Conservation (phyloP, 2,113 vertebrate genomes). For the Colossoma macropomum region DNA sequence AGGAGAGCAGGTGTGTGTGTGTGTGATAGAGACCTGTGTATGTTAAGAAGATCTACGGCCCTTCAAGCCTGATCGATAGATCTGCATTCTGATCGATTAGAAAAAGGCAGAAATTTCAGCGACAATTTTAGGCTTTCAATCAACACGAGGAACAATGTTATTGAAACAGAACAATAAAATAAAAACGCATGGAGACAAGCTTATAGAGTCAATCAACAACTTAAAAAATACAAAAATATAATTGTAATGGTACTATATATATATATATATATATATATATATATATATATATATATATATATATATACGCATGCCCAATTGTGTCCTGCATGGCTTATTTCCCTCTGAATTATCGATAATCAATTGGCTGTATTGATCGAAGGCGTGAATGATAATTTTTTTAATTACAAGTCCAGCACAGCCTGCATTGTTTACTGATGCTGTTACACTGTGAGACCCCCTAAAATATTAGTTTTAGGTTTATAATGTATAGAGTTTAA, state of each 20-base stretch:
- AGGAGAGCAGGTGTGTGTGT: constrained; percentile 6
- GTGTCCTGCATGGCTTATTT: neutral
- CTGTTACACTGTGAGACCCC: neutral
- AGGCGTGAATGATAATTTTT: constrained; percentile 15
- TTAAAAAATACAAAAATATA: neutral
- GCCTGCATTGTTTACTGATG: neutral
- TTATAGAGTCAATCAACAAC: no score
- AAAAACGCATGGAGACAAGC: neutral
- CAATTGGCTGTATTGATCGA: constrained; percentile 29
- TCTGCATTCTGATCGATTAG: constrained; percentile 78
- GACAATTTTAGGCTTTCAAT: constrained; percentile 56
- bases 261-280: neutral
- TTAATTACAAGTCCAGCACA: neutral
- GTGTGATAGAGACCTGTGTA: constrained; percentile 68
- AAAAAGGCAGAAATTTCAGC: constrained; percentile 67
- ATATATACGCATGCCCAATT: neutral
- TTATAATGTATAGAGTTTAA: neutral
- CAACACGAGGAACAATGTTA: constrained; percentile 20
- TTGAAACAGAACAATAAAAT: neutral
- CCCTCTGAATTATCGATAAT: constrained; percentile 39
- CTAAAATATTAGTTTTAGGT: neutral
- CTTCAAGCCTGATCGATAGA: constrained; percentile 75
- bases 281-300: no score
- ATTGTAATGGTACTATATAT: no score
- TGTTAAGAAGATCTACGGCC: constrained; percentile 78